Evolutionary conservation across 2,888 invertebrate genomes (phyloP), one percentile per base, ranked within the genome.

Genomic region (Metacarcinus magister): DNA sequence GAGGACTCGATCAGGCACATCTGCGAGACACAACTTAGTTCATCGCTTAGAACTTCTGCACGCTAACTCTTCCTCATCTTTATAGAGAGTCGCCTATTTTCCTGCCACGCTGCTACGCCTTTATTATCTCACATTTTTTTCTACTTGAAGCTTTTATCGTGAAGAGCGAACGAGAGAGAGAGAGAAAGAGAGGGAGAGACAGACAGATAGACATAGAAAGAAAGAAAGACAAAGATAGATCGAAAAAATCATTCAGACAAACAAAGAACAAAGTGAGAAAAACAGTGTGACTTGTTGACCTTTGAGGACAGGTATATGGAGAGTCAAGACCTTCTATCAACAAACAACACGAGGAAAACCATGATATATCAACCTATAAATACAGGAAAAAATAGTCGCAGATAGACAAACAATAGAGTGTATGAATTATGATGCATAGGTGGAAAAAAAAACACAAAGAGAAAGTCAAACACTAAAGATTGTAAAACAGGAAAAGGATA

Each of bases 11-110:
- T 92, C 92, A 92, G 92, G 28, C 46, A 46, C 92, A 92, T 54
- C 48, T 92, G 92, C 32, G 92, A 28, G 67, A 23, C 67, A 39
- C 19, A 94, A 94, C 75, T 82, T 75, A 23, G 19, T 19, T 75
- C 67, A 39, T 89, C 44, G n/a, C 28, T 87, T 48, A 54, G 87
- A 87, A 89, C 94, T 89, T 89, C 67, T 94, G 46, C 19, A 43
- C 43, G 89, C n/a, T 94, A 89, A 75, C 82, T 46, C 44, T 75
- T n/a, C 46, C 75, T 82, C 67, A 75, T 67, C 94, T 82, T 94
- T 94, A 48, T 46, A 39, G 44, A 46, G 39, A 46, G 16, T 23
- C n/a, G 28, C 89, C 32, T 48, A 23, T 48, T 28, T 23, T 87
- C 48, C 39, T 54, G 44, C 39, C 54, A 28, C 43, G 2, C 43